A percentile compares a stretch with the other conserved stretches of the same genome.
Conservation (phyloP, 2,888 invertebrate species). For the Galerucella nymphaeae region DNA sequence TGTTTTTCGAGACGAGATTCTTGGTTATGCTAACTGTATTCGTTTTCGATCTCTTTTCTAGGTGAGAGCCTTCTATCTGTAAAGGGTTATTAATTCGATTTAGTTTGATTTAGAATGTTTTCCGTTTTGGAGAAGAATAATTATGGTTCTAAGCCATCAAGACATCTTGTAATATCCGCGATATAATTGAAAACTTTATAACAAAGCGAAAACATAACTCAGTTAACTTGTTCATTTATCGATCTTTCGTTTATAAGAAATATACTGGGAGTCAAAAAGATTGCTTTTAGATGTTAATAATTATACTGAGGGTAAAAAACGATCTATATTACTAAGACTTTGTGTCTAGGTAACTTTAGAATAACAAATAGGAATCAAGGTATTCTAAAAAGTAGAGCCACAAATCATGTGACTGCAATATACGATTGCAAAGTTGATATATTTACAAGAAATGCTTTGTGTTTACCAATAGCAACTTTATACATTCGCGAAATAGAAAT, state of each 20-base stretch:
- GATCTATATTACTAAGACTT: too few species aligned
- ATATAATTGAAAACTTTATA: not conserved
- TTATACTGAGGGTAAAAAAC: too few species aligned
- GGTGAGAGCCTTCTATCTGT: slow-evolving; percentile 24
- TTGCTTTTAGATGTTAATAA: too few species aligned
- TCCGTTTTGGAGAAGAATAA: slow-evolving; percentile 12
- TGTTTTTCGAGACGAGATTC: slow-evolving; percentile 59
- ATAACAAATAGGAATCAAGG: slow-evolving; percentile 51
- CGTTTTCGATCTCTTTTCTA: slow-evolving; percentile 21
- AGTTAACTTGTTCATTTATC: not conserved
- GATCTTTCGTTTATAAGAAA: too few species aligned
- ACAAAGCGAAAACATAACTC: not conserved
- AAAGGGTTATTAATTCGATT: slow-evolving; percentile 33
- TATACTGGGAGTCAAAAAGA: too few species aligned
- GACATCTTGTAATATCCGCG: slow-evolving; percentile 3
- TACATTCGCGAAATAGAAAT: slow-evolving; percentile 56
- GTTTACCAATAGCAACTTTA: slow-evolving; percentile 51
- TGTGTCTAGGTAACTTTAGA: not conserved
- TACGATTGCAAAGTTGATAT: slow-evolving; percentile 57
- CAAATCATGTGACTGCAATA: slow-evolving; percentile 59
- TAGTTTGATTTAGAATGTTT: slow-evolving; percentile 32
- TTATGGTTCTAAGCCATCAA: not conserved
- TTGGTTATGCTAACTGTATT: slow-evolving; percentile 53
- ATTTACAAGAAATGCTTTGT: slow-evolving; percentile 56
- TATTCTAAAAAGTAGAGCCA: slow-evolving; percentile 57